Base-by-base conservation (phyloP, 2,888 invertebrate species). In the Drosophila dives region DNA sequence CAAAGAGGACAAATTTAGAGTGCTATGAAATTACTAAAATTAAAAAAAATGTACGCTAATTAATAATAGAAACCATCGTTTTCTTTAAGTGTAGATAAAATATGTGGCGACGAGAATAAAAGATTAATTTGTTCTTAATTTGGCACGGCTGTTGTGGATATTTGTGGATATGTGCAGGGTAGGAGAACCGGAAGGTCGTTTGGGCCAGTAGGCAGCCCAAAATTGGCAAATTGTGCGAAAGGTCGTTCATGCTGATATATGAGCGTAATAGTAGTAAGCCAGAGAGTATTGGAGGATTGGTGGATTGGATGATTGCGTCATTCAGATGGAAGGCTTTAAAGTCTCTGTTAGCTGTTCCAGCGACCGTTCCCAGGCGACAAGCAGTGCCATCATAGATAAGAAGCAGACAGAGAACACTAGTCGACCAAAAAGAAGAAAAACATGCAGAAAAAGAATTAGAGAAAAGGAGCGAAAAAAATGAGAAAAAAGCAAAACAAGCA, bases 271-370 rank as follows among this genome's bases (percentile, higher is more conserved):
- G 23, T 26, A 45, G 23, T 23, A 15, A 15, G 23, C 45, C 23
- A 8, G 23, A 45, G 8, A 15, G 15, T 7, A 12, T 20, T 20
- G 42, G 42, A 20, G 10, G 38, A 38, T 45, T 59, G n/a, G 58
- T 29, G 40, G 20, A 70, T 55, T 69, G 49, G 60, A 67, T 72
- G 66, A 77, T 76, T 64, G 50, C 75, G 75, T 77, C 78, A 76
- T 67, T 42, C 66, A 56, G 53, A 54, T 64, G 45, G 59, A 56
- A 34, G 50, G 64, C 45, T 76, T 76, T 77, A 75, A 75, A 75
- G 65, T 77, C 77, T 71, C 63, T 45, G 65, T 71, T 75, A 56
- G 77, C 64, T 50, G 38, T 48, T 12, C 20, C 48, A 23, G 17
- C 33, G 42, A 51, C 33, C 40, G 49, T 58, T 61, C 48, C 48